Percentiles rank a stretch among this genome's conserved stretches.
Evolutionary conservation across 2,113 vertebrate genomes (phyloP).

Genomic region (Megatriorchis doriae): DNA sequence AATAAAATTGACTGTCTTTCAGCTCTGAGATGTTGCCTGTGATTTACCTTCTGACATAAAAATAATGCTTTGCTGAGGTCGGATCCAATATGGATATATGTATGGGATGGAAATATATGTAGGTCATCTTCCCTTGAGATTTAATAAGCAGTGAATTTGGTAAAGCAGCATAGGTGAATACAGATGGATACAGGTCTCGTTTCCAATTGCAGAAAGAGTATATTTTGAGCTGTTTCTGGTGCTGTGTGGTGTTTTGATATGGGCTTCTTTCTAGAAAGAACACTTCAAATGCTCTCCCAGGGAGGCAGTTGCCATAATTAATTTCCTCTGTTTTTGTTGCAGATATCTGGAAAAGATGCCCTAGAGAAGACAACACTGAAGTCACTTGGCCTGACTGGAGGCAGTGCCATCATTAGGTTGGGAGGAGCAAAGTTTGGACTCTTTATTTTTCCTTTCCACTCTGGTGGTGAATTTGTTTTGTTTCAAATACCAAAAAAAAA

Average conservation of each 20-base stretch:
- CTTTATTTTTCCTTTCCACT: neutral
- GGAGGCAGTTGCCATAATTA: neutral
- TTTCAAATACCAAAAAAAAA: neutral
- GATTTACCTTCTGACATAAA: neutral
- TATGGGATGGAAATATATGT: neutral
- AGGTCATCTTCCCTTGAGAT: neutral
- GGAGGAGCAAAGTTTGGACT: neutral
- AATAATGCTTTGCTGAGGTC: neutral
- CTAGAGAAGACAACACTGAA: conserved; percentile 84
- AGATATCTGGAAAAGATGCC: conserved; percentile 83
- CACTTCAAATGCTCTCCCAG: neutral
- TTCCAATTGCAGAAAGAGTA: neutral
- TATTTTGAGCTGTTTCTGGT: neutral
- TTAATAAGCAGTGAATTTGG: neutral
- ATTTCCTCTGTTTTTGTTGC: neutral
- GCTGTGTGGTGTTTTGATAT: neutral
- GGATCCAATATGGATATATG: neutral
- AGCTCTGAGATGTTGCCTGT: neutral
- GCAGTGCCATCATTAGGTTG: conserved; percentile 91
- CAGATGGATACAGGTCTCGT: neutral
- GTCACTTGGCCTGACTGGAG: conserved; percentile 88
- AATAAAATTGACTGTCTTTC: neutral
- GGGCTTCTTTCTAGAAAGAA: neutral
- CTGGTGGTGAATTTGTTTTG: conserved; percentile 4
- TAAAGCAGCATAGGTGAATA: neutral